These are phyloP conservation scores for Chymomyza amoena DNA, from an alignment of 2,888 invertebrate genomes.

Conservation along the genomic window DNA sequence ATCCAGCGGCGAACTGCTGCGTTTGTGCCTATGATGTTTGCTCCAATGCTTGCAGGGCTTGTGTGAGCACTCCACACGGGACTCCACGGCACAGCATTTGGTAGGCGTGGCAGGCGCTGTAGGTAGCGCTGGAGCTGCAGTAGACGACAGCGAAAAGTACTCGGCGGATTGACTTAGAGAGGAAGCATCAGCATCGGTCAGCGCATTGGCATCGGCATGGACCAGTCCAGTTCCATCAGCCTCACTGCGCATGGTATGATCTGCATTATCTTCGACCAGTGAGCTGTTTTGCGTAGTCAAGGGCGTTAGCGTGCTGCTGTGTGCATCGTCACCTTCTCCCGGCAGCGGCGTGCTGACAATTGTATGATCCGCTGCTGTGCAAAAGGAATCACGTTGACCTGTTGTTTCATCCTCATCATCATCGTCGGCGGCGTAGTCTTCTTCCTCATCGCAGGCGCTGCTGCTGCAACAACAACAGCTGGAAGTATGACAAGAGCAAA, in stretches of 20 bases:
- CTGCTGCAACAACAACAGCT: constrained; percentile 71
- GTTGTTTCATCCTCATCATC: constrained; percentile 50
- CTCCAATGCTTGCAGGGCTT: constrained; percentile 68
- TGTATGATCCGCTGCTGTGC: constrained; percentile 63
- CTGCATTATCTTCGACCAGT: constrained; percentile 40
- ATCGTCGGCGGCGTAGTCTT: constrained; percentile 33
- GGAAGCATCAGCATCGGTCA: constrained; percentile 67
- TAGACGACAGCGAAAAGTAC: constrained; percentile 75
- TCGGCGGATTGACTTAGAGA: constrained; percentile 76
- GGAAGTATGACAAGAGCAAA: constrained; percentile 75
- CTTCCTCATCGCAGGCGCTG: constrained; percentile 62
- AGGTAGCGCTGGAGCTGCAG: constrained; percentile 21
- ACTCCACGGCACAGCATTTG: constrained; percentile 14
- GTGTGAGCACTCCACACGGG: neutral
- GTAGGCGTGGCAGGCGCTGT: constrained; percentile 11
- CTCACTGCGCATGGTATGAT: constrained; percentile 67
- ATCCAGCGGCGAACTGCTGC: constrained; percentile 64
- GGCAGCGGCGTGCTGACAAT: constrained; percentile 44
- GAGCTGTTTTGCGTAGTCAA: constrained; percentile 63
- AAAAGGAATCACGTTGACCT: constrained; percentile 58
- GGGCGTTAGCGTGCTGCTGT: constrained; percentile 71
- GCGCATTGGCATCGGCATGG: neutral
- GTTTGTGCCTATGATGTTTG: constrained; percentile 75
- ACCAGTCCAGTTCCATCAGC: constrained; percentile 38
- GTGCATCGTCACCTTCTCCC: constrained; percentile 37